Evolutionary conservation across 2,797 vertebrate genomes (phyloP), one percentile per base, ranked within the genome.

Genomic region (Scomberomorus guttatus): DNA sequence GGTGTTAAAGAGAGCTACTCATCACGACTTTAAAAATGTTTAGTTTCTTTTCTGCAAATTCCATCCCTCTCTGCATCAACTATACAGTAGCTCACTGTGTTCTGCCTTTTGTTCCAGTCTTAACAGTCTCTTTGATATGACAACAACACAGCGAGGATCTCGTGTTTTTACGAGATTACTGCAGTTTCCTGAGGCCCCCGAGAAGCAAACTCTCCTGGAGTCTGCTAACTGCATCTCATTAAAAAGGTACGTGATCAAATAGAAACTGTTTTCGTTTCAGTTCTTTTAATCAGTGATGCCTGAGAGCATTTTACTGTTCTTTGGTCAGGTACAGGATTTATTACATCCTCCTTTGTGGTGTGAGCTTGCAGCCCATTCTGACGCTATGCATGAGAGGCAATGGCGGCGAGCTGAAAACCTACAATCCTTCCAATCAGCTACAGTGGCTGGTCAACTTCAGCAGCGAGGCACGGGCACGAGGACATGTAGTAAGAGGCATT

Each of bases 321-420:
- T 44, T 56, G 67, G 13, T 71, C 54, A 86, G 81, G 18, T 27
- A 48, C 37, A 64, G 63, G 50, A 61, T 78, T 32, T 76, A 51
- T 44, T 77, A 87, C 69, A 46, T 91, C 80, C 63, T 90, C 27
- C 22, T 90, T 15, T 62, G 50, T 9, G 62, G 42, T 4, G 32
- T 0, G 22, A 54, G 71, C 22, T 1, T 20, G 17, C 6, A 2
- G n/a, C 3, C 4, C 13, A 3, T 87, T 48, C 22, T 81, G 15
- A 61, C 6, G 0, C 63, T 90, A 27, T 13, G 51, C 20, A 2
- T 67, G 1, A 62, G 58, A 39, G 27, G 2, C 42, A 1, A 48
- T 0, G n/a, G 72, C 58, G 56, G 51, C 48, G 17, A 48, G 25
- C 10, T 90, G 54, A 83, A 52, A 37, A 0, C 4, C 4, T 61